Evolutionary conservation across 2,888 invertebrate genomes (phyloP), one percentile per base, ranked within the genome.

Genomic region (Lypha dubia): DNA sequence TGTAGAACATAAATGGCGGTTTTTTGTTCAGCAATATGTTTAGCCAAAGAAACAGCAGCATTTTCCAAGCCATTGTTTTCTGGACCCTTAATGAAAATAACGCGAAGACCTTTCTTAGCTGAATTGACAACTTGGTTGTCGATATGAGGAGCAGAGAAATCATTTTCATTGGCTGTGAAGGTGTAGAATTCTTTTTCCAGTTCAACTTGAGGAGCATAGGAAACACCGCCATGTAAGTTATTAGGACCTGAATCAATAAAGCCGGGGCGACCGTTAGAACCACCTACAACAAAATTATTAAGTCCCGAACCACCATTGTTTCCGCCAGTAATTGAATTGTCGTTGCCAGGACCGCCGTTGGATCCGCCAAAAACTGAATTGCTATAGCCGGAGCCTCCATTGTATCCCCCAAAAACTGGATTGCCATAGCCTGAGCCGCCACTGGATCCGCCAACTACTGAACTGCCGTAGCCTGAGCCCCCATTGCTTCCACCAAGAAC

Each of bases 61-160:
- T 88, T 60, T 70, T 90, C 89, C 15, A 90, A 17, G 3, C 87
- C 89, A 51, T 83, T 87, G 62, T 88, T 86, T 32, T 90, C 90
- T 80, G 91, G 91, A n/a, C 91, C 90, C 87, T 90, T 91, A 74
- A 91, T 89, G 82, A 91, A 90, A 41, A 91, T 83, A 20, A 91
- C 89, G 8, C 91, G 91, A 41, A 91, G 87, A 24, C 87, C 88
- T 63, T 88, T 88, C 79, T 88, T 90, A 41, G 89, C 32, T 2
- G 87, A 53, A 6, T 84, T 71, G 3, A 85, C 81, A 5, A 87
- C 62, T 35, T 87, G 86, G 11, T 90, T 87, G 4, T 87, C 86
- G 15, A 87, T 87, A 56, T 86, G 85, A 0, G 88, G 88, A 35
- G 88, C 88, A 5, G 87, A 28, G 56, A 88, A 88, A 11, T 90